These are phyloP conservation scores for Orthosia cruda DNA, from an alignment of 2,888 invertebrate genomes.

Conservation along the genomic window DNA sequence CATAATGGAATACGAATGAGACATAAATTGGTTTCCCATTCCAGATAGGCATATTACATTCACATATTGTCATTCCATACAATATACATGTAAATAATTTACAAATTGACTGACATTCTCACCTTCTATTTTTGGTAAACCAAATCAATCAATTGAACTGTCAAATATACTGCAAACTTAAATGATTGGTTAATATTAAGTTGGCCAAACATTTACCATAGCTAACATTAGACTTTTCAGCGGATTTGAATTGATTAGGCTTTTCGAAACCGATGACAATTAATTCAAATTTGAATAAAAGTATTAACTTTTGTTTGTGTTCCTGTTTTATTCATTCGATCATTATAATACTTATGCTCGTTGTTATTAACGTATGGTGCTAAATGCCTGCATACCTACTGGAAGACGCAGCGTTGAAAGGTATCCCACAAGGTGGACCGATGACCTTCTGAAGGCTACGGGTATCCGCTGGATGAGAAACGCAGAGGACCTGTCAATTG, in stretches of 20 bases:
- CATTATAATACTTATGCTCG: not conserved
- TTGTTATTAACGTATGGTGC: no score
- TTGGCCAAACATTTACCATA: slow-evolving; percentile 4
- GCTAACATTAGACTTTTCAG: not conserved
- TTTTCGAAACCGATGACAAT: not conserved
- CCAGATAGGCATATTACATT: slow-evolving; percentile 1
- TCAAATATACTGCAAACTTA: slow-evolving; percentile 8
- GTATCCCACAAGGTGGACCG: no score
- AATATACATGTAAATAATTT: not conserved
- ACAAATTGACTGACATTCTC: slow-evolving; percentile 1
- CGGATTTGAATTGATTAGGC: slow-evolving; percentile 17
- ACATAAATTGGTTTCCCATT: slow-evolving; percentile 42
- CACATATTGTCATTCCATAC: not conserved
- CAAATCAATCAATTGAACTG: slow-evolving; percentile 23
- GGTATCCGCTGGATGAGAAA: no score
- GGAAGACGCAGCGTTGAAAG: no score
- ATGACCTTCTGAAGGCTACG: no score
- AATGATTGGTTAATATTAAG: slow-evolving; percentile 13
- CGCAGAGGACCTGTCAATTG: no score
- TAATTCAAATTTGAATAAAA: not conserved
- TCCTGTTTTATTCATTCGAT: not conserved
- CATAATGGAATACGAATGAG: slow-evolving; percentile 21
- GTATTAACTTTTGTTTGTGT: not conserved
- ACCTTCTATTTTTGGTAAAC: slow-evolving; percentile 7
- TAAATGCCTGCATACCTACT: no score